A percentile compares a stretch with the other conserved stretches of the same genome.
phyloP scores from a whole-genome alignment of 2,888 invertebrate species.

The Drosophila anomelani region DNA sequence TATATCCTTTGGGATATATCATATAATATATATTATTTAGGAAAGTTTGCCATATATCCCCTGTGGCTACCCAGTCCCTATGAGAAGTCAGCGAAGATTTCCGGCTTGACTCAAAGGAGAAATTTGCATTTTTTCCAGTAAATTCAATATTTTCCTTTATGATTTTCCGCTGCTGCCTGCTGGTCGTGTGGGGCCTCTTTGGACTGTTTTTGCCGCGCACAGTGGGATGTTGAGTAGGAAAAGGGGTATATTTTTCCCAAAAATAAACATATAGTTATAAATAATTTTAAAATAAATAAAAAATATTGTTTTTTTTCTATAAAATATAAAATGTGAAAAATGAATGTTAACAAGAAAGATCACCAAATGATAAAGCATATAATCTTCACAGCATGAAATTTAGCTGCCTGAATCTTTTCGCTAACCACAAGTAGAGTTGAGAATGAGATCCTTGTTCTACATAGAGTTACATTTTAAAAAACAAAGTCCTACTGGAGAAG shows the following conservation, averaged over 20 bases:
- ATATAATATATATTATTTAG: neutral
- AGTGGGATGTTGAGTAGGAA: neutral
- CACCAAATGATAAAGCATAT: neutral
- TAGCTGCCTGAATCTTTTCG: too few species aligned
- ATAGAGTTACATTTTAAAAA: neutral
- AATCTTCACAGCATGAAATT: neutral
- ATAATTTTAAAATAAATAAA: too few species aligned
- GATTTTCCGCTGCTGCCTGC: slow-evolving; percentile 51
- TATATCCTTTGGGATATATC: neutral
- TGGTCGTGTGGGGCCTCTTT: slow-evolving; percentile 13
- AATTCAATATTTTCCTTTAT: slow-evolving; percentile 78
- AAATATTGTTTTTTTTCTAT: too few species aligned
- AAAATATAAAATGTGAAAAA: too few species aligned
- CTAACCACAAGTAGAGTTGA: neutral
- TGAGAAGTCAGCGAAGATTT: slow-evolving; percentile 20
- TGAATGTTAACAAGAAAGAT: neutral
- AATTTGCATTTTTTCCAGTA: slow-evolving; percentile 78
- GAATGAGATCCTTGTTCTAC: neutral
- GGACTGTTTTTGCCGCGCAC: slow-evolving; percentile 4
- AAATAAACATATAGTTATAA: too few species aligned
- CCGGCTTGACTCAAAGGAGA: slow-evolving; percentile 35
- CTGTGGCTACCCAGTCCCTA: neutral
- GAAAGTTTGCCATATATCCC: neutral
- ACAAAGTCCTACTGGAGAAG: neutral
- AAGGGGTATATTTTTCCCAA: too few species aligned